Evolutionary conservation across 23 tunicate genomes (phyloP).

Genomic region (Trididemnum nubilum): DNA sequence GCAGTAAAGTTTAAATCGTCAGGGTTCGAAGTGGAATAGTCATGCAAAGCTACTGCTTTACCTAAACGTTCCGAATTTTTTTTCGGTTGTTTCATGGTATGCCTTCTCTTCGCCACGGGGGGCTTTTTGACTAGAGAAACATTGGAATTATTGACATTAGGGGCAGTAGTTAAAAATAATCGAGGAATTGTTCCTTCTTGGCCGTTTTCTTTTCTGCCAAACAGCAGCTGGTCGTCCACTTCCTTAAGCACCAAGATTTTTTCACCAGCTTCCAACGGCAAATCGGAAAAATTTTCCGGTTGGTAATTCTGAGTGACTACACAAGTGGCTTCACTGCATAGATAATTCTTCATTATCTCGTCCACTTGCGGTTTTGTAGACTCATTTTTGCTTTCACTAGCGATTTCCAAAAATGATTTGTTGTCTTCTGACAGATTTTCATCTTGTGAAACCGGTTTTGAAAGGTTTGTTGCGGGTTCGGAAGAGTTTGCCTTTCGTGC

Average conservation of each 20-base stretch:
- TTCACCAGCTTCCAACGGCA: conserved; percentile 52
- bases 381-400: not conserved
- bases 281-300: conserved; percentile 45
- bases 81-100: not conserved
- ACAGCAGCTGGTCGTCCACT: conserved; percentile 38
- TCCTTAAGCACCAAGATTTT: conserved; percentile 37
- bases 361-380: conserved; percentile 32
- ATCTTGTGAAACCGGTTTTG: not conserved
- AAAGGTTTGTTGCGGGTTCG: not conserved
- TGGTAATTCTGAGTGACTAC: conserved; percentile 33
- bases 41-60: conserved; percentile 16
- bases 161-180: conserved; percentile 14
- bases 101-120: not conserved
- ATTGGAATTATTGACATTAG: conserved; percentile 18
- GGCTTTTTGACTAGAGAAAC: too few species aligned
- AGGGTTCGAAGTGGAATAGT: not conserved
- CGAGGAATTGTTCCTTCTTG: conserved; percentile 66
- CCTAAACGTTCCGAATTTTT: not conserved
- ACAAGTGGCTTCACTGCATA: conserved; percentile 22
- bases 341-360: conserved; percentile 32
- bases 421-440: not conserved
- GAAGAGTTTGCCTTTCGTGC: not conserved
- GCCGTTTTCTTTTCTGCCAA: conserved; percentile 65
- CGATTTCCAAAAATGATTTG: conserved; percentile 15
- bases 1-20: conserved; percentile 26